Evolutionary conservation across 2,113 vertebrate species (phyloP), one percentile per base, ranked within the genome.

Genomic region (Chiloscyllium plagiosum): DNA sequence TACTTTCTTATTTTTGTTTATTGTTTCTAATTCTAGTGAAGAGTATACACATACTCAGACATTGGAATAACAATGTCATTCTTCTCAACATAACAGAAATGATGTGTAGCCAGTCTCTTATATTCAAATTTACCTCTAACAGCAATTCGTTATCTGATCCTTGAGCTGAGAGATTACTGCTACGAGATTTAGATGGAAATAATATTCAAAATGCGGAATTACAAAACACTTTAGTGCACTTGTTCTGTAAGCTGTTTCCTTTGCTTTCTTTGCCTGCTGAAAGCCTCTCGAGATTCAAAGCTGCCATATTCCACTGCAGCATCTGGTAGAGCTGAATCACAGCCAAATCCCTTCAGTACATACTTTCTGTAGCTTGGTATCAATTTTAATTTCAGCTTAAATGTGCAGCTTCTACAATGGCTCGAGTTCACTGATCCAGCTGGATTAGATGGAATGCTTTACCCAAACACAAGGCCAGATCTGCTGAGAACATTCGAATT

Each of bases 331-430:
- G 52, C 52, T 52, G 86, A 89, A 2, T 89, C 50, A 15, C 10
- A 17, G 86, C 86, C 50, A 61, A 90, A 90, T 90, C 87, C 87
- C 87, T 33, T 90, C 47, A 37, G 78, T 33, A 61, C 86, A 12
- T 33, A 50, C 86, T 89, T 83, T 47, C 85, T 52, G 47, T 26
- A 52, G 42, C 86, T 50, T 89, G 86, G 86, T 89, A 89, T 89
- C 87, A 90, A n/a, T 61, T 61, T 90, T 61, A 90, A 90, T 29
- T 90, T 90, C 87, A 90, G 87, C 3, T 90, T 61, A 90, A 90
- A 65, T 52, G 52, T 29, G 26, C 52, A 61, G 26, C 61, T 89
- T 90, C 52, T 90, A 90, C 26, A 61, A 37, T n/a, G 50, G 29
- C 50, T 90, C 33, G 33, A 61, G 50, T 33, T 90, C 29, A 61